Base-by-base conservation (phyloP, 2,888 invertebrate species). In the Scaeva pyrastri region DNA sequence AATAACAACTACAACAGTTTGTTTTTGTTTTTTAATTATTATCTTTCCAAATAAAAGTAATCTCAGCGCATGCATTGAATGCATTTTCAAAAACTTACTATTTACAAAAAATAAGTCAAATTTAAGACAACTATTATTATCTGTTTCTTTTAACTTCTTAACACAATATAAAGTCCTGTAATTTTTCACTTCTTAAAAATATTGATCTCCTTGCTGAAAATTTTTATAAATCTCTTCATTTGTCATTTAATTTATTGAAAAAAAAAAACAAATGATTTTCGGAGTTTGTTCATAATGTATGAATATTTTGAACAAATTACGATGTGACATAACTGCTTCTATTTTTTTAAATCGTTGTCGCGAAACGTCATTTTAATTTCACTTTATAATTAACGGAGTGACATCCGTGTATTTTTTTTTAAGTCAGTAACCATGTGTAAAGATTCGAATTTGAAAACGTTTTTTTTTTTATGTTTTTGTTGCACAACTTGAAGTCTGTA, bases 41-140 rank as follows among this genome's bases (percentile, higher is more conserved):
- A 62, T 64, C 23, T 62, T 52, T 76, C 68, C 45, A 16, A 39
- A 71, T 56, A 52, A 76, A 64, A 62, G 55, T 75, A 81, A 73
- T 77, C 85, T 79, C 81, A 77, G 45, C 62, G 86, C 86, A 86
- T 86, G 86, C 64, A 86, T 68, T 78, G 77, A 82, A 82, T 86
- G 86, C 86, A 82, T 78, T 73, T 86, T 86, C 82, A 86, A 82
- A 64, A 64, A 56, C 71, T 85, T 75, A 86, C 55, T 52, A 60
- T 62, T 31, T 4, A 36, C 3, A 19, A 16, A 60, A 43, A 31
- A 31, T 6, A 52, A 64, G 75, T 45, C 45, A 71, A 64, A 62
- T 56, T 58, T 74, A 75, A 84, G 23, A 68, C 11, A 79, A 79
- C 56, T 70, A 48, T 26, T 74, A 50, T 71, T 60, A 50, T 41